These are phyloP conservation scores for Thripadectes ignobilis DNA, from an alignment of 2,797 vertebrate species.

Conservation along the genomic window DNA sequence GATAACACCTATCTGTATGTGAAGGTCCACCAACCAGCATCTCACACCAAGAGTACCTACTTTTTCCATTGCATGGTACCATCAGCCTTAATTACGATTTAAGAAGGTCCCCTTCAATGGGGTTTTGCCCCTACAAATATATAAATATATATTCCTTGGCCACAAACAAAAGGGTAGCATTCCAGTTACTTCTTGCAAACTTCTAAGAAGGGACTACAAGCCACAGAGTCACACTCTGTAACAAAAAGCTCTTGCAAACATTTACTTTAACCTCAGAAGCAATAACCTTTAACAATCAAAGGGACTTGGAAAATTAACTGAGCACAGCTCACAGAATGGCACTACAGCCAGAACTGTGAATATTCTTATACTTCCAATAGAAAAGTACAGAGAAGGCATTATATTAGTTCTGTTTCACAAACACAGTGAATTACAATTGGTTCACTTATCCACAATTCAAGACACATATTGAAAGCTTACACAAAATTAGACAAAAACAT, in stretches of 20 bases:
- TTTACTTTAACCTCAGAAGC: slow-evolving; percentile 33
- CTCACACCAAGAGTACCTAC: neutral
- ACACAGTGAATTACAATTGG: neutral
- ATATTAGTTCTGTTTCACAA: slow-evolving; percentile 30
- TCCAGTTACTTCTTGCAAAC: neutral
- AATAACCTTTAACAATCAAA: slow-evolving; percentile 38
- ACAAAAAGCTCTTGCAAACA: slow-evolving; percentile 17
- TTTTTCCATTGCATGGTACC: neutral
- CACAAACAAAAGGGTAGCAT: neutral
- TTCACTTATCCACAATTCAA: slow-evolving; percentile 46
- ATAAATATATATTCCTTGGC: neutral
- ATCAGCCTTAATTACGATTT: neutral
- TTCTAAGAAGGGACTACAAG: neutral
- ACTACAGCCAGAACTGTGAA: slow-evolving; percentile 1
- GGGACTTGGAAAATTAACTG: slow-evolving; percentile 37
- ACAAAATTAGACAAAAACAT: slow-evolving; percentile 32
- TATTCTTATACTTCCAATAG: slow-evolving; percentile 21
- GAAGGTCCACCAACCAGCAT: neutral
- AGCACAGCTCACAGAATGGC: slow-evolving; percentile 14
- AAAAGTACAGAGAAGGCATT: slow-evolving; percentile 48
- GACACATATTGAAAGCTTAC: neutral
- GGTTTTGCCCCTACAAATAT: neutral
- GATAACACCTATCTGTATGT: neutral
- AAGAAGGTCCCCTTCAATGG: neutral
- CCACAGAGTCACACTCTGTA: neutral